Base-by-base conservation (phyloP, 2,797 vertebrate species). In the Schizopygopsis pylzovi region DNA sequence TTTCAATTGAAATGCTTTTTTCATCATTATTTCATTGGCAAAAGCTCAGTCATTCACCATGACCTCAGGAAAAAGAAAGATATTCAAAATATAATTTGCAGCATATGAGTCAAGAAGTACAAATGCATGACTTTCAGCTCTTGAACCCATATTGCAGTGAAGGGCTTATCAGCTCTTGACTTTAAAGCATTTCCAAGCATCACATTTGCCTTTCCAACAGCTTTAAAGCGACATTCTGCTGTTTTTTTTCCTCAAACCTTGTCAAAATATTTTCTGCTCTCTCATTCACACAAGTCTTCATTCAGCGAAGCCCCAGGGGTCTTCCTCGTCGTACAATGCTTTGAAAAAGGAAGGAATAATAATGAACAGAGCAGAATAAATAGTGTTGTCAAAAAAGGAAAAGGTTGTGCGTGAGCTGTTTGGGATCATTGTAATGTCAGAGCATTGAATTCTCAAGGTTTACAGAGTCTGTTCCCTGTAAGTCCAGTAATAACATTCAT, bases 321-420 rank as follows among this genome's bases (percentile, higher is more conserved):
- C 22, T 83, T 83, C 59, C 59, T 67, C 43, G 4, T 22, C 28
- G 15, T 78, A 67, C 63, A 56, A 52, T 54, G 56, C 41, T 47
- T 41, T 59, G 41, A 49, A 39, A 65, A 63, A 37, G 33, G 20
- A 76, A 49, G 72, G 72, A 75, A 67, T 80, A 45, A 65, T 65
- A 80, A 80, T 67, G 79, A 67, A 80, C 11, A 33, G 79, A 67
- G 67, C 43, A 33, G 78, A 28, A 67, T 28, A 49, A 37, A 80
- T 33, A 12, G n/a, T 18, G 28, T 15, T 68, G 47, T 81, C 61
- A 25, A 33, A 25, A 67, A 70, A 9, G 65, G 65, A 70, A 81
- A 54, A 41, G 39, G 41, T 47, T 22, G 4, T 33, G 18, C 28
- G 12, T 25, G 41, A 61, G 54, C 25, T 83, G 45, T 45, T 73